A percentile compares a stretch with the other conserved stretches of the same genome.
These are phyloP conservation scores for Microctonus hyperodae DNA, from an alignment of 2,888 invertebrate genomes.

Conservation along the genomic window DNA sequence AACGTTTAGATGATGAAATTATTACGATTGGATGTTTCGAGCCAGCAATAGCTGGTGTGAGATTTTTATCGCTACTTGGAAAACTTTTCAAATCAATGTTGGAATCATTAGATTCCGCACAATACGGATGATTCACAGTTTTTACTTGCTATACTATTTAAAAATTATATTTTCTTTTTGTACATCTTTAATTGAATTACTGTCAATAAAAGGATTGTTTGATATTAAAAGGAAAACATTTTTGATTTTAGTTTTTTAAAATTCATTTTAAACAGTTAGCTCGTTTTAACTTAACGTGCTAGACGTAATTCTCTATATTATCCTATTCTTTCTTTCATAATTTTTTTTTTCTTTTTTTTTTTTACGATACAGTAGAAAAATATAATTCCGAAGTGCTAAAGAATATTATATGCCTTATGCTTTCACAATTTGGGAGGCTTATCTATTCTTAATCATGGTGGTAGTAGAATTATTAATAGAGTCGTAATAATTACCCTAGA, in stretches of 20 bases:
- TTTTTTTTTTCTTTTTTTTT: conserved; percentile 26
- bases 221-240: background rate
- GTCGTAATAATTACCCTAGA: conserved; percentile 1
- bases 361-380: conserved; percentile 58
- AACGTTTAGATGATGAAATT: conserved; percentile 43
- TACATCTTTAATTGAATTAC: conserved; percentile 7
- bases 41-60: conserved; percentile 41
- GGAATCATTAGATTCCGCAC: conserved; percentile 57
- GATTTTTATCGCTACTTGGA: conserved; percentile 56
- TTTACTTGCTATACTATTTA: conserved; percentile 2
- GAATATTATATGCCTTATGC: conserved; percentile 54
- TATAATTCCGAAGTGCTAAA: conserved; percentile 59
- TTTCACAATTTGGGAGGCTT: conserved; percentile 24
- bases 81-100: conserved; percentile 58
- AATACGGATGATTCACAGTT: conserved; percentile 47
- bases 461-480: conserved; percentile 18
- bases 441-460: conserved; percentile 33
- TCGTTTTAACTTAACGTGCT: conserved; percentile 8
- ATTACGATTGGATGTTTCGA: conserved; percentile 54
- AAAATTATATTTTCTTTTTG: conserved; percentile 6
- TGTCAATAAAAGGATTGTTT: conserved; percentile 17
- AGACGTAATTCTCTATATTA: conserved; percentile 32
- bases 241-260: conserved; percentile 6
- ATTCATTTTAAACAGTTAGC: background rate
- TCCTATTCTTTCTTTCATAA: conserved; percentile 27